A percentile compares a stretch with the other conserved stretches of the same genome.
Evolutionary conservation across 53 echinoderm and acorn worm species (phyloP).

Genomic region (Temnopleurus reevesii): DNA sequence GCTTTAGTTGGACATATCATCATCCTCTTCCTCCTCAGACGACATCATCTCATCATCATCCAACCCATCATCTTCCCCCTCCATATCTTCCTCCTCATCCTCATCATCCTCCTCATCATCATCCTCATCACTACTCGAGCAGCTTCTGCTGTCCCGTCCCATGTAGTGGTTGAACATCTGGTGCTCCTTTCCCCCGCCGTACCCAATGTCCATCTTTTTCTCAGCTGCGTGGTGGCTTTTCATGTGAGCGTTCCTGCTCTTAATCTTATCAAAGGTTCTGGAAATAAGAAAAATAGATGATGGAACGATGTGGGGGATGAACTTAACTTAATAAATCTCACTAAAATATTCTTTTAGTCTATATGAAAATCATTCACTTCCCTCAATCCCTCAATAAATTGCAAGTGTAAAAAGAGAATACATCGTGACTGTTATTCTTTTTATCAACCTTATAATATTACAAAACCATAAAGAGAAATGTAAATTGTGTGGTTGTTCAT

Average conservation of each 20-base stretch:
- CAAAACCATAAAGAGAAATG: too few species aligned
- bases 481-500: too few species aligned
- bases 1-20: constrained; percentile 59
- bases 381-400: too few species aligned
- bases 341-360: too few species aligned
- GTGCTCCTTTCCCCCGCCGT: constrained; percentile 31
- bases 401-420: too few species aligned
- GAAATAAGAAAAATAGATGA: too few species aligned
- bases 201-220: constrained; percentile 2
- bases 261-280: constrained; percentile 90
- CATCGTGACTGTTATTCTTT: too few species aligned
- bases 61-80: constrained; percentile 17
- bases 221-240: constrained; percentile 78
- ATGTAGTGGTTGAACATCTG: constrained; percentile 56
- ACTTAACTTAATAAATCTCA: too few species aligned
- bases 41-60: constrained; percentile 40
- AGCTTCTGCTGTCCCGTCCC: constrained; percentile 31
- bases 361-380: too few species aligned
- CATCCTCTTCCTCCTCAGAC: constrained; percentile 27
- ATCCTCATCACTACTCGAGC: constrained; percentile 48
- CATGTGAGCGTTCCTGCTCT: constrained; percentile 98
- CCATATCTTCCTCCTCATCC: constrained; percentile 65
- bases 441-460: too few species aligned
- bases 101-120: constrained; percentile 68
- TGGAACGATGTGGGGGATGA: too few species aligned